These are phyloP conservation scores for Plestiodon gilberti DNA, from an alignment of 2,113 vertebrate species.

Conservation along the genomic window DNA sequence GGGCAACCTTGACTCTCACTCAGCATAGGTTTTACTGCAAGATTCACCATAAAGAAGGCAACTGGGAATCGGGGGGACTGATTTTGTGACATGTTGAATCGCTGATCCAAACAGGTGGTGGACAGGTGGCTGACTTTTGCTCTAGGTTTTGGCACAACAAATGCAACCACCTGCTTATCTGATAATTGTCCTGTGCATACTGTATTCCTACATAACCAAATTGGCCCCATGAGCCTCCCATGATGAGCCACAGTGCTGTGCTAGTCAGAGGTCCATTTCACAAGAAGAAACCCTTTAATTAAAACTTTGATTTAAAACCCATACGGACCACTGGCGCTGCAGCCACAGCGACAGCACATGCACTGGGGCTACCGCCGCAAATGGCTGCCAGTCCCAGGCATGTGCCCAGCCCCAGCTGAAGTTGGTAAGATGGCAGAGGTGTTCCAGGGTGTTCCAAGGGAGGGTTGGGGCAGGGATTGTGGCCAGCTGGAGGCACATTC, in stretches of 20 bases:
- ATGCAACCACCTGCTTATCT: background rate
- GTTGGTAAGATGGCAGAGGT: too few relatives aligned
- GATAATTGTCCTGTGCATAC: background rate
- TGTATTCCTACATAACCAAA: background rate
- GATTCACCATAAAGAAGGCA: background rate
- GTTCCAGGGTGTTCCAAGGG: too few relatives aligned
- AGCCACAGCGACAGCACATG: too few relatives aligned
- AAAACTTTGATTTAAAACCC: too few relatives aligned
- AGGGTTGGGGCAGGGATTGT: too few relatives aligned
- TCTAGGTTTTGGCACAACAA: background rate
- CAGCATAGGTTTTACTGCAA: background rate
- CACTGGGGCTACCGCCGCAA: too few relatives aligned
- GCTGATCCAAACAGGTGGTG: background rate
- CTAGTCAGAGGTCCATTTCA: constrained; percentile 1
- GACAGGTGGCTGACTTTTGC: background rate
- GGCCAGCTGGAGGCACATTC: too few relatives aligned
- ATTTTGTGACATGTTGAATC: background rate
- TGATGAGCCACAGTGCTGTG: background rate
- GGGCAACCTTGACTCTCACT: too few relatives aligned
- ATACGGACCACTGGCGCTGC: too few relatives aligned
- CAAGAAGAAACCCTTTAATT: background rate
- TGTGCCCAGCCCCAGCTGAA: too few relatives aligned
- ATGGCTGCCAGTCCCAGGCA: too few relatives aligned
- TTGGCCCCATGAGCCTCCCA: background rate
- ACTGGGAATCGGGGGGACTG: background rate